These are phyloP conservation scores for Epicauta chinensis DNA, from an alignment of 1,140 invertebrate species.

Conservation along the genomic window DNA sequence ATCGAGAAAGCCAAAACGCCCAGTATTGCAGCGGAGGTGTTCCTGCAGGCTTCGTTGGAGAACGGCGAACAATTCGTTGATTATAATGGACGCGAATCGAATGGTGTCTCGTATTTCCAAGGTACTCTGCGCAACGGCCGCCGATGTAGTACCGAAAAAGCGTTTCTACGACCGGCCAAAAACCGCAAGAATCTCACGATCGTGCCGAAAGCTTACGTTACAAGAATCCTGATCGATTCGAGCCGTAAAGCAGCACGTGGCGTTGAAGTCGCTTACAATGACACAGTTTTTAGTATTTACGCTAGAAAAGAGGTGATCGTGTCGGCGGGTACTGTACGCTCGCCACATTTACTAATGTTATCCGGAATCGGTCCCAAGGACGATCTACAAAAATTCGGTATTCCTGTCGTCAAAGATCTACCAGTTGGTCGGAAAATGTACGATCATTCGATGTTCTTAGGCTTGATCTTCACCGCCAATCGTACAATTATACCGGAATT, in stretches of 20 bases:
- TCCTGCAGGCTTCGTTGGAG: conserved; percentile 66
- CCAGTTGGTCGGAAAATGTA: too few relatives aligned
- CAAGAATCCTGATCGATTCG: conserved; percentile 65
- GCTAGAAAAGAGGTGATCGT: conserved; percentile 79
- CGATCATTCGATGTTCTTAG: conserved; percentile 45
- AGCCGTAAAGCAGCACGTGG: conserved; percentile 54
- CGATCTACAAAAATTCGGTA: conserved; percentile 43
- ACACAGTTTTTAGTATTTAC: conserved; percentile 46
- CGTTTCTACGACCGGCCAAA: conserved; percentile 58
- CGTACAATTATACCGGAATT: conserved; percentile 15
- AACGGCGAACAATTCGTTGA: conserved; percentile 66
- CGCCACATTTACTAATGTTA: conserved; percentile 76
- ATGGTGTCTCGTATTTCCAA: conserved; percentile 56
- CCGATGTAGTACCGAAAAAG: conserved; percentile 61
- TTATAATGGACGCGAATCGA: conserved; percentile 83
- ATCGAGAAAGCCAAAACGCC: conserved; percentile 49
- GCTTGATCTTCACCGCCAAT: conserved; percentile 21
- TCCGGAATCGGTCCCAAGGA: conserved; percentile 66
- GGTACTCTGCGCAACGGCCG: conserved; percentile 59
- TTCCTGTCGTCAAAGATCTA: too few relatives aligned
- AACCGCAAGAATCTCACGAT: conserved; percentile 55
- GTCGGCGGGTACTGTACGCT: conserved; percentile 78
- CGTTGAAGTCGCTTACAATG: neutral
- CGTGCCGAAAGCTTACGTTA: conserved; percentile 53
- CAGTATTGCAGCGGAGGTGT: conserved; percentile 53